These are phyloP conservation scores for Calypte anna DNA, from an alignment of 2,113 vertebrate genomes.

Conservation along the genomic window DNA sequence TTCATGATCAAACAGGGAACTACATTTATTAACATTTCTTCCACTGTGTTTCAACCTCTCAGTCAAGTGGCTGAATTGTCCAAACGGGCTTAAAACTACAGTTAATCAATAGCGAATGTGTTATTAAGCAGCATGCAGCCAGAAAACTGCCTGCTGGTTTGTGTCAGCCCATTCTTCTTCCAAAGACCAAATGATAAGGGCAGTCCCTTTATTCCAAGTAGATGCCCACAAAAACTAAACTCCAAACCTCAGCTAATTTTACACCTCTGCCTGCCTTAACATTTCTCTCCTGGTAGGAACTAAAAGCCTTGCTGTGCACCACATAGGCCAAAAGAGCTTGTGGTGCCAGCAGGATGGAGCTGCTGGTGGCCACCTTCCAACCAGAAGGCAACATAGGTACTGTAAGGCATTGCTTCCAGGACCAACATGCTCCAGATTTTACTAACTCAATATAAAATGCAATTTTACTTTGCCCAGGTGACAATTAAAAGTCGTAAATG, in stretches of 20 bases:
- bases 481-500: background rate
- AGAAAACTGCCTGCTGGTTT: conserved; percentile 66
- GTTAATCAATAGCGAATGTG: conserved; percentile 69
- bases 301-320: background rate
- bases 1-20: conserved; percentile 44
- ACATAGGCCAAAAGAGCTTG: background rate
- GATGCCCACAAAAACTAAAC: conserved; percentile 13
- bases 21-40: conserved; percentile 61
- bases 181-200: conserved; percentile 40
- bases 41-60: conserved; percentile 8
- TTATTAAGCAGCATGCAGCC: conserved; percentile 63
- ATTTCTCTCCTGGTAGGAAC: background rate
- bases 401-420: background rate
- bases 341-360: background rate
- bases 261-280: background rate
- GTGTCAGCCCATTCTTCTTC: conserved; percentile 58
- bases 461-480: background rate
- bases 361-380: background rate
- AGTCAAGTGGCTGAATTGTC: conserved; percentile 72
- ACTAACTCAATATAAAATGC: background rate
- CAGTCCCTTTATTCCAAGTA: conserved; percentile 25
- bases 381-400: background rate
- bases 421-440: background rate
- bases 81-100: conserved; percentile 65
- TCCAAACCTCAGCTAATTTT: conserved; percentile 24